Conservation (phyloP, 2,888 invertebrate species). For the Dascillus cervinus region DNA sequence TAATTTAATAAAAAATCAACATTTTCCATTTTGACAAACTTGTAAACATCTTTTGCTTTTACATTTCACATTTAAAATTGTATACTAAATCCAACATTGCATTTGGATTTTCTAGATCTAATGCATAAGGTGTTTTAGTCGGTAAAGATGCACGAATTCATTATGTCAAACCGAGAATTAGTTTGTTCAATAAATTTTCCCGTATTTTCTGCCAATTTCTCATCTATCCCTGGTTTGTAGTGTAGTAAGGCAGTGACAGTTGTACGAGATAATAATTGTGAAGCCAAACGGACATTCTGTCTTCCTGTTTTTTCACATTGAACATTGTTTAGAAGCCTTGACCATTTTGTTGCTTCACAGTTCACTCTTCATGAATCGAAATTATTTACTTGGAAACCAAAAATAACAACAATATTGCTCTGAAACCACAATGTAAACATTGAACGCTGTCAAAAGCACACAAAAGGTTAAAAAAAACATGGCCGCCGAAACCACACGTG, state of each 20-base stretch:
- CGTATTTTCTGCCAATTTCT: slow-evolving; percentile 6
- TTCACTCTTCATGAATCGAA: too few species aligned
- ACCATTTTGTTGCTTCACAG: too few species aligned
- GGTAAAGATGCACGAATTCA: slow-evolving; percentile 15
- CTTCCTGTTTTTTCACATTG: slow-evolving; percentile 10
- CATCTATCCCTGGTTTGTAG: slow-evolving; percentile 11
- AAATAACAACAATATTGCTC: too few species aligned
- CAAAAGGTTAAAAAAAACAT: too few species aligned
- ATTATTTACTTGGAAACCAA: too few species aligned
- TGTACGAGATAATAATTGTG: slow-evolving; percentile 18
- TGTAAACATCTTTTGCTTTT: slow-evolving; percentile 4
- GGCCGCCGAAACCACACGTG: too few species aligned
- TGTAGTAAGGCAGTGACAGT: slow-evolving; percentile 18
- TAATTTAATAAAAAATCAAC: too few species aligned
- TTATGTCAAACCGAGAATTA: slow-evolving; percentile 19
- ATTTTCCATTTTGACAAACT: slow-evolving; percentile 7
- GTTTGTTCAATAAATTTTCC: slow-evolving; percentile 17
- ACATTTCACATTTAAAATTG: slow-evolving; percentile 3
- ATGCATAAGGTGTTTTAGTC: slow-evolving; percentile 9
- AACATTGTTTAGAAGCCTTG: too few species aligned
- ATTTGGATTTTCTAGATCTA: slow-evolving; percentile 5
- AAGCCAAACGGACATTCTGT: slow-evolving; percentile 18
- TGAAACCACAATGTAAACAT: too few species aligned
- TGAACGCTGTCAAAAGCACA: too few species aligned
- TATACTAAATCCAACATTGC: slow-evolving; percentile 2